Conservation (phyloP, 2,797 vertebrate genomes). For the Pseudochirops corinnae region DNA sequence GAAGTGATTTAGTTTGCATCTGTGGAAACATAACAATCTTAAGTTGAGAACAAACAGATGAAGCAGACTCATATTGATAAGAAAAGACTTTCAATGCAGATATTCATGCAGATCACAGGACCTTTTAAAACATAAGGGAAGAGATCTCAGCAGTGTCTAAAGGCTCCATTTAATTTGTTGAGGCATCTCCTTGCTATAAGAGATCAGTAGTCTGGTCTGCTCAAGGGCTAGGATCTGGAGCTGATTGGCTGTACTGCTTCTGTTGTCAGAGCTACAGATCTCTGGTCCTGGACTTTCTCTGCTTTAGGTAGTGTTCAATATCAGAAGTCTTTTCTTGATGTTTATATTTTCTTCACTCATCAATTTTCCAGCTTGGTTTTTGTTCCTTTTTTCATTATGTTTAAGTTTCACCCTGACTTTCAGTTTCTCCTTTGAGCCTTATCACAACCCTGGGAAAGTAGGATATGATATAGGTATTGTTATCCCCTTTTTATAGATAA, state of each 20-base stretch:
- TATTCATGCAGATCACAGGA: slow-evolving; percentile 63
- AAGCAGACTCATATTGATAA: slow-evolving; percentile 32
- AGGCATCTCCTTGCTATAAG: slow-evolving; percentile 45
- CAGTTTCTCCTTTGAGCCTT: background rate
- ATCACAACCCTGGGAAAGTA: background rate
- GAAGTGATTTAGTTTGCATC: slow-evolving; percentile 33
- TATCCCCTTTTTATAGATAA: background rate
- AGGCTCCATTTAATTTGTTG: slow-evolving; percentile 22
- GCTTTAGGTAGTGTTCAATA: background rate
- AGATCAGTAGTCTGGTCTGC: background rate
- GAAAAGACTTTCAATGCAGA: slow-evolving; percentile 36
- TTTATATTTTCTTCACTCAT: slow-evolving; percentile 3
- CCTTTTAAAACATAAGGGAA: slow-evolving; percentile 54
- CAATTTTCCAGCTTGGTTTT: background rate
- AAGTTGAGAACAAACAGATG: slow-evolving; percentile 32
- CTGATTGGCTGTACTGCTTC: slow-evolving; percentile 10
- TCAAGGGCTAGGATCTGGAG: background rate
- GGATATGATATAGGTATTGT: background rate
- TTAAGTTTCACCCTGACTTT: background rate
- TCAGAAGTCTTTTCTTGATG: slow-evolving; percentile 4
- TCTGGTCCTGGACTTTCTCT: background rate
- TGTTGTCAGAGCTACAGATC: background rate
- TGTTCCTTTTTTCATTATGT: slow-evolving; percentile 30
- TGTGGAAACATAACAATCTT: slow-evolving; percentile 37
- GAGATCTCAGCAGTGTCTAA: slow-evolving; percentile 64